Percentiles rank a stretch among this genome's conserved stretches.
Conservation (phyloP, 2,888 invertebrate genomes). For the Molorchus minor region DNA sequence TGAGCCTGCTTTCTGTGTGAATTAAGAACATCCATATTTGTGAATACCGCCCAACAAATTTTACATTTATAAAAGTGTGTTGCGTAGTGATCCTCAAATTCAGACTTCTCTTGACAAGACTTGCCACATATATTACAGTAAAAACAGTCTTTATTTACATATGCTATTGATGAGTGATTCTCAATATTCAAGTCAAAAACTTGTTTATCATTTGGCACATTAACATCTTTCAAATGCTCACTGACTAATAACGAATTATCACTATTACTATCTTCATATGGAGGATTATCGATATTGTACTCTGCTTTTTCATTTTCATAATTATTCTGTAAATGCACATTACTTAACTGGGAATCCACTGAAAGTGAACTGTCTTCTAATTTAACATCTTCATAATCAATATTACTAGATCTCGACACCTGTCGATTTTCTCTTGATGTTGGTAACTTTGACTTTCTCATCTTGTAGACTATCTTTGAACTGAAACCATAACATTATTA, state of each 20-base stretch:
- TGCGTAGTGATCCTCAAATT: constrained; percentile 59
- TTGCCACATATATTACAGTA: constrained; percentile 62
- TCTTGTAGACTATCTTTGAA: constrained; percentile 21
- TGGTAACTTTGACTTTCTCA: constrained; percentile 20
- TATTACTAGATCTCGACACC: constrained; percentile 21
- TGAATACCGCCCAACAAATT: constrained; percentile 62
- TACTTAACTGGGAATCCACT: constrained; percentile 15
- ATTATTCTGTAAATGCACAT: constrained; percentile 6
- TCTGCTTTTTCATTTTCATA: neutral
- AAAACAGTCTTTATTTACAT: constrained; percentile 41
- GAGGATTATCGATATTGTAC: neutral
- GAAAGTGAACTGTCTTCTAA: constrained; percentile 8
- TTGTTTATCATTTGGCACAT: constrained; percentile 28
- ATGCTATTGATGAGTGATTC: constrained; percentile 26
- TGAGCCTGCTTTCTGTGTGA: constrained; percentile 57
- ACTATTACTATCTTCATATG: constrained; percentile 35
- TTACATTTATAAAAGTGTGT: constrained; percentile 61
- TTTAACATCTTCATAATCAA: constrained; percentile 29
- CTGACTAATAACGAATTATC: constrained; percentile 31
- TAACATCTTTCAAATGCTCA: constrained; percentile 28
- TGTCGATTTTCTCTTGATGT: constrained; percentile 21
- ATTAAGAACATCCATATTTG: constrained; percentile 61
- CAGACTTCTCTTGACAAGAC: constrained; percentile 54
- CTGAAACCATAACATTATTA: constrained; percentile 13
- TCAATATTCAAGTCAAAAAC: constrained; percentile 29